Evolutionary conservation across 2,797 vertebrate species (phyloP), one percentile per base, ranked within the genome.

Genomic region (Sciurus carolinensis): DNA sequence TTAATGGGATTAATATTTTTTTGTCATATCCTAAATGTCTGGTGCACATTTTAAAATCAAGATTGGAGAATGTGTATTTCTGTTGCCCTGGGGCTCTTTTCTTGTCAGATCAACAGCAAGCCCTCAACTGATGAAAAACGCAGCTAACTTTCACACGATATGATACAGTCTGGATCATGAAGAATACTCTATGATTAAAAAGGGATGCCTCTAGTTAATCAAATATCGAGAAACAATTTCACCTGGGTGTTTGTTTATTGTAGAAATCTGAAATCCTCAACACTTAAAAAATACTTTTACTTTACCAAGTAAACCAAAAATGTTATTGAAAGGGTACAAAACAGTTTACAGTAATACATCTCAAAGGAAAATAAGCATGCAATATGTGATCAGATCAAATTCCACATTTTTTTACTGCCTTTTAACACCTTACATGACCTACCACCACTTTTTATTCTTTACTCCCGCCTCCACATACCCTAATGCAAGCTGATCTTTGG

Each of bases 31-130:
- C 39, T 28, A 87, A 92, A 69, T 0, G 1, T 95, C 28, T 88
- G 82, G 66, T 0, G 77, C 80, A 90, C 59, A 39, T 83, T 95
- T 71, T 7, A 72, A 95, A 97, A 92, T 66, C 71, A 33, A 96
- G 95, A 82, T 73, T 90, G 96, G 94, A 96, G 0, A 95, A 91
- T 71, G 57, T 95, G 59, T 95, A 82, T 95, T 36, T 1, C 71
- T 0, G 0, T 92, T 86, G 88, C 59, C 96, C 95, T 77, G 0
- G 0, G 92, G 94, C n/a, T 81, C 1, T 92, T 96, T 97, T 82
- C 97, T 97, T 97, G 93, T 98, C 98, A 98, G 82, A 96, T 79
- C 47, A 92, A 94, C 13, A 33, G 94, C 24, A 71, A 57, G 88
- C 42, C 36, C 81, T 17, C 0, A 80, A 1, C 91, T 97, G 96